phyloP scores from a whole-genome alignment of 2,113 vertebrate genomes.

The Amia ocellicauda region DNA sequence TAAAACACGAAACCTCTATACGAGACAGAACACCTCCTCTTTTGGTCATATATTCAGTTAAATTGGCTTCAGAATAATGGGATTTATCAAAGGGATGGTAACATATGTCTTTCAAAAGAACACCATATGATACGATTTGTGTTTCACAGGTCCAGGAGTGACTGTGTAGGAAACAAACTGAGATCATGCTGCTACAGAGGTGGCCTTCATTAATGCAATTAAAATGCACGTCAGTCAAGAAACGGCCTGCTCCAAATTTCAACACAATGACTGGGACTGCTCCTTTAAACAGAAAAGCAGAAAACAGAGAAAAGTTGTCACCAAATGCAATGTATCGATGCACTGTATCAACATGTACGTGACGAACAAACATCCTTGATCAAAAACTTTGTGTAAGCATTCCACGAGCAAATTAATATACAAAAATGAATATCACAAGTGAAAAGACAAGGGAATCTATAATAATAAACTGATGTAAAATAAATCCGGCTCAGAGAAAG shows the following conservation, averaged over 20 bases:
- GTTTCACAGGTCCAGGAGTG: conserved; percentile 40
- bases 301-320: not conserved
- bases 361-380: too few relatives aligned
- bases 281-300: not conserved
- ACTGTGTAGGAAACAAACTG: conserved; percentile 46
- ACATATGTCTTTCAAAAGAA: conserved; percentile 55
- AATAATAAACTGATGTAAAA: too few relatives aligned
- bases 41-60: too few relatives aligned
- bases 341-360: too few relatives aligned
- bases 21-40: too few relatives aligned
- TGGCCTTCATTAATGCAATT: conserved; percentile 69
- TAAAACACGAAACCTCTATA: too few relatives aligned
- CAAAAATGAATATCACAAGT: too few relatives aligned
- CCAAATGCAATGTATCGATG: too few relatives aligned
- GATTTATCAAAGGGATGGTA: conserved; percentile 40
- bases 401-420: too few relatives aligned
- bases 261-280: not conserved
- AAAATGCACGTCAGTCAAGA: conserved; percentile 55
- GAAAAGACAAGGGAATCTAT: too few relatives aligned
- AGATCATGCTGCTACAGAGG: conserved; percentile 56
- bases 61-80: conserved; percentile 15
- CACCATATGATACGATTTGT: conserved; percentile 39
- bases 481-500: too few relatives aligned
- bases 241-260: not conserved
- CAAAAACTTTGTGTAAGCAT: too few relatives aligned